phyloP scores from a whole-genome alignment of 2,113 vertebrate species.

The Etia nguti region DNA sequence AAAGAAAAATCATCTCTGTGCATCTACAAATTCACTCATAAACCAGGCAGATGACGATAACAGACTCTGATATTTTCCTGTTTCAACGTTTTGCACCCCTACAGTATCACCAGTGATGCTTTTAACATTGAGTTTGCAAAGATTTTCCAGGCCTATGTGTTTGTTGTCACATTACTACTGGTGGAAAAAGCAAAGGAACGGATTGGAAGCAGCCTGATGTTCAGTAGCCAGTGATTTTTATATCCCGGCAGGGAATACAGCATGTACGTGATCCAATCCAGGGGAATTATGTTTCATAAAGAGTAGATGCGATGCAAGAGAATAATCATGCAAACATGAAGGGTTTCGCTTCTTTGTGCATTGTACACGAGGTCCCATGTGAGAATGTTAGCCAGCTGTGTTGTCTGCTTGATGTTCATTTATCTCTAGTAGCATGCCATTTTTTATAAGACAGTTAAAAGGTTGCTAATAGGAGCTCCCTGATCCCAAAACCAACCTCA shows the following conservation, averaged over 20 bases:
- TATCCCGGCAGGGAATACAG: conserved; percentile 15
- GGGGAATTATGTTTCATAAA: background rate
- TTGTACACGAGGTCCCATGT: conserved; percentile 16
- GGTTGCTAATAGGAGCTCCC: conserved; percentile 37
- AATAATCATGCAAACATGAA: conserved; percentile 29
- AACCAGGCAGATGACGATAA: background rate
- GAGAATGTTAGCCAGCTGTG: background rate
- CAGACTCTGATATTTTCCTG: background rate
- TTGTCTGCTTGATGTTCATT: background rate
- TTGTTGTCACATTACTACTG: conserved; percentile 36
- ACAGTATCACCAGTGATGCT: conserved; percentile 15
- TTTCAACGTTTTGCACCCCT: background rate
- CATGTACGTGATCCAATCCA: background rate
- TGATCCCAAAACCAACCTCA: background rate
- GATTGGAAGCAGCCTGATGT: conserved; percentile 51
- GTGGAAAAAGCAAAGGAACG: conserved; percentile 29
- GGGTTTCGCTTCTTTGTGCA: background rate
- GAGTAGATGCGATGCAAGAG: background rate
- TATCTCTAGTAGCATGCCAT: background rate
- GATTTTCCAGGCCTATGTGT: conserved; percentile 6
- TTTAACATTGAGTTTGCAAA: background rate
- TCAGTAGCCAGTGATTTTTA: conserved; percentile 54
- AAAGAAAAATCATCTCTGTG: background rate
- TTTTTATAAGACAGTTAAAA: conserved; percentile 57
- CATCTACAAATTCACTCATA: background rate